Conservation (phyloP, 1,140 invertebrate species). For the Bursaphelenchus mucronatus region DNA sequence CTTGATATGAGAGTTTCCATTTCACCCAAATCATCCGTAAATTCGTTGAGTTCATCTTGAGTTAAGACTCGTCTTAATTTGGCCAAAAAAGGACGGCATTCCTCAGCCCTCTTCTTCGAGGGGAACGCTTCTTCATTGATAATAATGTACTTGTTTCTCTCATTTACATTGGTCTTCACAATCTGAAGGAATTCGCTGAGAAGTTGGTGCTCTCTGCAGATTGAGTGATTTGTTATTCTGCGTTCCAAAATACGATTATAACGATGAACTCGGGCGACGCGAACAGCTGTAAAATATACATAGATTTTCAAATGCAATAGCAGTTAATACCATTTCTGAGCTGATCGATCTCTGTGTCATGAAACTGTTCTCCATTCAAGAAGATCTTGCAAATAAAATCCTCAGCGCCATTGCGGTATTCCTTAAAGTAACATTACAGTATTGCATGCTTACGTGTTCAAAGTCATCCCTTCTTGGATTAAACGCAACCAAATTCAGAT, state of each 20-base stretch:
- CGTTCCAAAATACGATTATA: slow-evolving; percentile 18
- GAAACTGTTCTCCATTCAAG: slow-evolving; percentile 14
- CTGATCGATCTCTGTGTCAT: not conserved
- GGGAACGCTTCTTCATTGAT: slow-evolving; percentile 11
- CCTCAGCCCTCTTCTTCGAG: slow-evolving; percentile 12
- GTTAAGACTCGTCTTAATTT: slow-evolving; percentile 12
- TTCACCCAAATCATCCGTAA: slow-evolving; percentile 15
- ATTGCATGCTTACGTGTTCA: slow-evolving; percentile 16
- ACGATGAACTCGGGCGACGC: slow-evolving; percentile 11
- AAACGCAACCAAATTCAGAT: slow-evolving; percentile 12
- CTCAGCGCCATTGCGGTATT: slow-evolving; percentile 14
- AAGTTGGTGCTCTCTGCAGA: slow-evolving; percentile 14
- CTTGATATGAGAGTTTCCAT: slow-evolving; percentile 5
- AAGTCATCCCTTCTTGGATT: slow-evolving; percentile 16
- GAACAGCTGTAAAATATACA: not conserved
- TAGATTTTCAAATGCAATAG: not conserved
- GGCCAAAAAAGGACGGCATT: slow-evolving; percentile 10
- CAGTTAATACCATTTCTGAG: slow-evolving; percentile 5
- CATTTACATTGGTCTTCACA: slow-evolving; percentile 15
- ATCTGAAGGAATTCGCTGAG: slow-evolving; percentile 17
- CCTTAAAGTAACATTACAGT: not conserved
- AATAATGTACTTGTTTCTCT: slow-evolving; percentile 9
- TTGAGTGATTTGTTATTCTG: slow-evolving; percentile 2
- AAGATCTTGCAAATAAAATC: slow-evolving; percentile 18
- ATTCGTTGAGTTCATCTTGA: not conserved